These are phyloP conservation scores for Parauchenoglanis ngamensis DNA, from an alignment of 2,797 vertebrate genomes.

Conservation along the genomic window DNA sequence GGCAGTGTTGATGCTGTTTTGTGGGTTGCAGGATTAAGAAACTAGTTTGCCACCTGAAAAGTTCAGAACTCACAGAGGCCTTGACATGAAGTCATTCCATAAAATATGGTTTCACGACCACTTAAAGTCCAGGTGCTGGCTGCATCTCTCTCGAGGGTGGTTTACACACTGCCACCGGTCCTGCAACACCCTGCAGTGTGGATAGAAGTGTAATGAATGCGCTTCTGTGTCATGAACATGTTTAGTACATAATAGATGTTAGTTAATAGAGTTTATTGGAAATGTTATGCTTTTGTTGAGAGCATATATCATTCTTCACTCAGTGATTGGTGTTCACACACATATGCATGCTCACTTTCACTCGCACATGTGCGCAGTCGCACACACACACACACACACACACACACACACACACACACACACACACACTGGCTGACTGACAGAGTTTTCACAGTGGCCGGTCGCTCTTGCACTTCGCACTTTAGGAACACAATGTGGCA, in stretches of 20 bases:
- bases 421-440: not conserved
- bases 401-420: not conserved
- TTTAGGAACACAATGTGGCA: slow-evolving; percentile 56
- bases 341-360: not conserved
- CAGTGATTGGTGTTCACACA: slow-evolving; percentile 32
- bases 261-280: slow-evolving; percentile 24
- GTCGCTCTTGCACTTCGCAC: slow-evolving; percentile 43
- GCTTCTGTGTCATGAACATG: slow-evolving; percentile 34
- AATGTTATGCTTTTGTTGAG: slow-evolving; percentile 37
- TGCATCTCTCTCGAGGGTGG: slow-evolving; percentile 45
- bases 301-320: slow-evolving; percentile 45
- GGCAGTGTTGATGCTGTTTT: not conserved
- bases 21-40: not conserved
- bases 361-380: not conserved
- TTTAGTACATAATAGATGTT: slow-evolving; percentile 7
- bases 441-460: slow-evolving; percentile 42
- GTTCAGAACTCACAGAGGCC: not conserved
- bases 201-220: slow-evolving; percentile 54
- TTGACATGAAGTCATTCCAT: slow-evolving; percentile 34
- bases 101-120: slow-evolving; percentile 32
- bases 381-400: not conserved
- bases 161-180: slow-evolving; percentile 51
- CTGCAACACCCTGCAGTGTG: slow-evolving; percentile 56
- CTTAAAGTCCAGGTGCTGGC: slow-evolving; percentile 42
- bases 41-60: slow-evolving; percentile 14